Evolutionary conservation across 1,140 invertebrate species (phyloP).

Genomic region (Drosophila pseudoananassae): DNA sequence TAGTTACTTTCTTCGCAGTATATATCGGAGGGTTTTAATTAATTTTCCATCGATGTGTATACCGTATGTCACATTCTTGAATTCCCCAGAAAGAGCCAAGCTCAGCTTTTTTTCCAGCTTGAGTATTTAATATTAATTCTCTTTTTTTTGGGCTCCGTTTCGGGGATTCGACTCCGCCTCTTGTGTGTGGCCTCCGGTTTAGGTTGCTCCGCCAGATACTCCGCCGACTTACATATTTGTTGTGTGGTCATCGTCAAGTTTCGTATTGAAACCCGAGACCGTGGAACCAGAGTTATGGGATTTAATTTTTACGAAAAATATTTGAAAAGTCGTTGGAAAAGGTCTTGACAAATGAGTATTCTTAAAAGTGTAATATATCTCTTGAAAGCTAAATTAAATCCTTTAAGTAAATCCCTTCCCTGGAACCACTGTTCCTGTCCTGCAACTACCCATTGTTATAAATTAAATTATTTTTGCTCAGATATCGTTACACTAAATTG

Average conservation of each 20-base stretch:
- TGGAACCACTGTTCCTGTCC: slow-evolving; percentile 38
- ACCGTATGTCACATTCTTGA: slow-evolving; percentile 1
- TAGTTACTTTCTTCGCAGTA: slow-evolving; percentile 61
- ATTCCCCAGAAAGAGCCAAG: slow-evolving; percentile 5
- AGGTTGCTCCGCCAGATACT: slow-evolving; percentile 16
- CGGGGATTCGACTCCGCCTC: slow-evolving; percentile 42
- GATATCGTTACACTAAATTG: slow-evolving; percentile 68
- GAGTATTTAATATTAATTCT: slow-evolving; percentile 56
- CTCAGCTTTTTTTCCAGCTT: slow-evolving; percentile 9
- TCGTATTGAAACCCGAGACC: slow-evolving; percentile 41
- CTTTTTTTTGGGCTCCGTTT: slow-evolving; percentile 16
- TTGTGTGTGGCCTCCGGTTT: slow-evolving; percentile 47
- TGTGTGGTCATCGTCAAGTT: slow-evolving; percentile 56
- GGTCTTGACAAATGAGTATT: no score
- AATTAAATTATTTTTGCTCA: slow-evolving; percentile 62
- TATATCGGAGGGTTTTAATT: slow-evolving; percentile 57
- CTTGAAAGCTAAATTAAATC: no score
- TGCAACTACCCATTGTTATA: slow-evolving; percentile 47
- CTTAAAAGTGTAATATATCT: no score
- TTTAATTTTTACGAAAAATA: background rate
- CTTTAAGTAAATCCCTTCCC: no score
- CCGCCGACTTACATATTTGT: slow-evolving; percentile 36
- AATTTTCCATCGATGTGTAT: slow-evolving; percentile 52
- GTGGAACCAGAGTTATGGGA: slow-evolving; percentile 26
- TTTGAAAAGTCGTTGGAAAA: background rate